These are phyloP conservation scores for Pogonocichla stellata DNA, from an alignment of 2,113 vertebrate species.

Conservation along the genomic window DNA sequence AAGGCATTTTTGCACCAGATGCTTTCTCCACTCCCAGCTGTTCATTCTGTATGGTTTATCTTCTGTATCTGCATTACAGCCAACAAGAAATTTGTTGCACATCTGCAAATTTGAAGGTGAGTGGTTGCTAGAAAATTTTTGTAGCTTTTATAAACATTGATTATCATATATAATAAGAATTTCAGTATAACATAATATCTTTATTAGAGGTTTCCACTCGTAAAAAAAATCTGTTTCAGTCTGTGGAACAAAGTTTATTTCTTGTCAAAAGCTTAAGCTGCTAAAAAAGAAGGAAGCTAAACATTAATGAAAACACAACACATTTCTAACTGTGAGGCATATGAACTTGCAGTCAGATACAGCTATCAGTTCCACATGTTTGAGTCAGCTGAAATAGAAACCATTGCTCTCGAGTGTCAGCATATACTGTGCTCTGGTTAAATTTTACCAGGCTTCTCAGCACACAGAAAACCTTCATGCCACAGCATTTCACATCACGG, in stretches of 20 bases:
- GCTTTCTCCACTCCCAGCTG: background rate
- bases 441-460: background rate
- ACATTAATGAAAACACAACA: background rate
- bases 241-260: slow-evolving; percentile 21
- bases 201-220: background rate
- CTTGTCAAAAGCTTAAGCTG: background rate
- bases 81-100: background rate
- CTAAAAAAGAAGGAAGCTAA: slow-evolving; percentile 13
- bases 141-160: background rate
- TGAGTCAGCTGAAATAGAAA: slow-evolving; percentile 15
- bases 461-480: background rate
- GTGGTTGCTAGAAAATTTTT: background rate
- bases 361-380: slow-evolving; percentile 5
- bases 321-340: background rate
- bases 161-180: background rate
- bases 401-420: background rate
- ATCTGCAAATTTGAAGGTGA: background rate
- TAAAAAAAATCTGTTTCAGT: background rate
- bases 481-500: background rate
- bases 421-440: background rate
- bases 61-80: background rate
- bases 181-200: background rate
- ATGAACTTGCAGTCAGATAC: slow-evolving; percentile 2
- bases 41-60: background rate
- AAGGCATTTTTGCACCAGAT: background rate